A percentile compares a stretch with the other conserved stretches of the same genome.
These are phyloP conservation scores for Sinocyclocheilus anophthalmus DNA, from an alignment of 2,113 vertebrate species.

Conservation along the genomic window DNA sequence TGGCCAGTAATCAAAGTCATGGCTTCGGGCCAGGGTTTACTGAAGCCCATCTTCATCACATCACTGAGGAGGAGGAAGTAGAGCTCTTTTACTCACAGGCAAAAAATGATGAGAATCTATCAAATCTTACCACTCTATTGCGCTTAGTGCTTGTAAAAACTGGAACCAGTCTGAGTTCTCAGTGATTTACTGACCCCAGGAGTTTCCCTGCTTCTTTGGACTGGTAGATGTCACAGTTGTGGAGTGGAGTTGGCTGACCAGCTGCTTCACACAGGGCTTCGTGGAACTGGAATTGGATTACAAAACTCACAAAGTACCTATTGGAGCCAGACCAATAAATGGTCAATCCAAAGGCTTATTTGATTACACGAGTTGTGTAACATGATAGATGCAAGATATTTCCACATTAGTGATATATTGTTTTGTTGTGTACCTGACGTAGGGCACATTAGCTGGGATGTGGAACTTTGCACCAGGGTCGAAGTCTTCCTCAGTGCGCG, in stretches of 20 bases:
- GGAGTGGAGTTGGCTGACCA: slow-evolving; percentile 78
- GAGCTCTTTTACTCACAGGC: background rate
- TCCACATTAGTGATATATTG: background rate
- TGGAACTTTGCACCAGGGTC: slow-evolving; percentile 97
- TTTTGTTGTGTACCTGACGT: slow-evolving; percentile 83
- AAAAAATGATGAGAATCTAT: background rate
- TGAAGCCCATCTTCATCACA: slow-evolving; percentile 91
- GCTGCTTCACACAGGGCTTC: slow-evolving; percentile 86
- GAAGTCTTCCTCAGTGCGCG: slow-evolving; percentile 88
- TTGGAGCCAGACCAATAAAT: background rate
- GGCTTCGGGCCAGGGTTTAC: slow-evolving; percentile 91
- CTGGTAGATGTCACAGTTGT: slow-evolving; percentile 92
- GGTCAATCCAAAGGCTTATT: background rate
- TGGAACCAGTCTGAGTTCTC: background rate
- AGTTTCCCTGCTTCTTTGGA: slow-evolving; percentile 85
- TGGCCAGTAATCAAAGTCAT: slow-evolving; percentile 89
- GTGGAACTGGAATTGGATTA: slow-evolving; percentile 99
- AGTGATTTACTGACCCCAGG: slow-evolving; percentile 78
- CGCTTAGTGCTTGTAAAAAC: background rate
- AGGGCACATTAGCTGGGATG: slow-evolving; percentile 93
- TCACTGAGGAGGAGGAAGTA: slow-evolving; percentile 72
- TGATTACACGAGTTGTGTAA: background rate
- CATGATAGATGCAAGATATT: background rate
- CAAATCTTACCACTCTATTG: background rate
- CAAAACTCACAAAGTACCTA: slow-evolving; percentile 95